Base-by-base conservation (phyloP, 92 coral and sea anemone species). In the Palythoa heliodiscus region DNA sequence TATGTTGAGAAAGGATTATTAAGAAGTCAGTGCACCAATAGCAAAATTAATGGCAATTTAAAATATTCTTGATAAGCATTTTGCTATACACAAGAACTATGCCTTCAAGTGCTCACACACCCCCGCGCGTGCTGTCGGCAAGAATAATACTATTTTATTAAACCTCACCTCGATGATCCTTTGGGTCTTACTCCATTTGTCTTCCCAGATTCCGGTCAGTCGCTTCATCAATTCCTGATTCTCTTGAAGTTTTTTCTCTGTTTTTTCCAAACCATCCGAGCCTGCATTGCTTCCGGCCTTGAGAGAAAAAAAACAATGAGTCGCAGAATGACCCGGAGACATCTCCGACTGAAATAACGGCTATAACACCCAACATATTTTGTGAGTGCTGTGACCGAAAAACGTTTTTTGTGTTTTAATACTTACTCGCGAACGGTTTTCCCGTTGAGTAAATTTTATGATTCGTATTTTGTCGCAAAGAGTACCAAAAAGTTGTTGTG, bases 141-240 rank as follows among this genome's bases (percentile, higher is more conserved):
- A 72, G 40, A 72, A 50, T 72, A 72, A 72, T 52, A 72, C 13
- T 40, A 55, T 24, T 35, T 13, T 15, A 72, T 5, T 20, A 48
- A 55, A 67, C 14, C 63, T 67, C 82, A 94, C 99, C 98, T 97
- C 98, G n/a, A 97, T 97, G 13, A 97, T 88, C 78, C 93, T 95
- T 81, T 97, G 98, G 11, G 99, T 91, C 72, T 90, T 94, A 78
- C 98, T 90, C 99, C 99, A 97, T 82, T 97, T 97, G 71, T 97
- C 99, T 67, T 97, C 99, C 99, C 99, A 97, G 7, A 97, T 95
- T 1, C 99, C 99, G 12, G 99, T 97, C 67, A 97, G 90, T 15
- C 99, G 95, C 77, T 93, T 97, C 93, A 97, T 93, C 37, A 97
- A 91, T 38, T 91, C 92, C 73, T 95, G 97, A 75, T 95, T 97